phyloP scores from a whole-genome alignment of 35 echinoderm and acorn worm genomes.

The Lytechinus pictus region DNA sequence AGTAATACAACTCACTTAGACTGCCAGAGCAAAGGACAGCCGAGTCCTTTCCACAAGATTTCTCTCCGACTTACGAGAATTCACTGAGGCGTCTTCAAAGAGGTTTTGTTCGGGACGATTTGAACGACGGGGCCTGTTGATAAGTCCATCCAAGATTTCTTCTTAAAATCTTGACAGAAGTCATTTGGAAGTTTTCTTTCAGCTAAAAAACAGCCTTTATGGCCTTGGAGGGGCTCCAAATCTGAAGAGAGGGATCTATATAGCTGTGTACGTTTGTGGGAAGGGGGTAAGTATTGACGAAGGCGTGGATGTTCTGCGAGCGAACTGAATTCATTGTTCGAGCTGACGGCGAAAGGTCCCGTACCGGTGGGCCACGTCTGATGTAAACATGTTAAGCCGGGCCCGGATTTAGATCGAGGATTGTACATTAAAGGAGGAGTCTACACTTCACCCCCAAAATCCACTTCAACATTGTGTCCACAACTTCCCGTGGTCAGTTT shows the following conservation, averaged over 20 bases:
- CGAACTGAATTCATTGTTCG: neutral
- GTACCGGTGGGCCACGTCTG: neutral
- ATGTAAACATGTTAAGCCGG: constrained; percentile 12
- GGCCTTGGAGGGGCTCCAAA: neutral
- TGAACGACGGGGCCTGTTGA: neutral
- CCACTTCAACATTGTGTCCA: too few species aligned
- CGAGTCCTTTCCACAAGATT: too few species aligned
- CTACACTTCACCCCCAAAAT: neutral
- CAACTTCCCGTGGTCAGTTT: too few species aligned
- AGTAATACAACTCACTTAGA: neutral
- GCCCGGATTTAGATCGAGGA: neutral
- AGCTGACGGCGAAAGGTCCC: neutral
- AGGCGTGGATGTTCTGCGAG: neutral
- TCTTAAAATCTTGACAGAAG: neutral
- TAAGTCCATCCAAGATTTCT: neutral
- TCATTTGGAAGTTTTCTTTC: neutral
- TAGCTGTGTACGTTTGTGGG: neutral
- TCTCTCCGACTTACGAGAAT: neutral
- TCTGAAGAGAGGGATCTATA: neutral
- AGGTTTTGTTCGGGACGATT: neutral
- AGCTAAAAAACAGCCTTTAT: neutral
- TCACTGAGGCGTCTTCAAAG: neutral
- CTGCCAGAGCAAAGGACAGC: neutral
- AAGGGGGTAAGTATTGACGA: neutral
- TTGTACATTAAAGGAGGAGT: neutral